Conservation (phyloP, 2,888 invertebrate genomes). For the Cerastis leucographa region DNA sequence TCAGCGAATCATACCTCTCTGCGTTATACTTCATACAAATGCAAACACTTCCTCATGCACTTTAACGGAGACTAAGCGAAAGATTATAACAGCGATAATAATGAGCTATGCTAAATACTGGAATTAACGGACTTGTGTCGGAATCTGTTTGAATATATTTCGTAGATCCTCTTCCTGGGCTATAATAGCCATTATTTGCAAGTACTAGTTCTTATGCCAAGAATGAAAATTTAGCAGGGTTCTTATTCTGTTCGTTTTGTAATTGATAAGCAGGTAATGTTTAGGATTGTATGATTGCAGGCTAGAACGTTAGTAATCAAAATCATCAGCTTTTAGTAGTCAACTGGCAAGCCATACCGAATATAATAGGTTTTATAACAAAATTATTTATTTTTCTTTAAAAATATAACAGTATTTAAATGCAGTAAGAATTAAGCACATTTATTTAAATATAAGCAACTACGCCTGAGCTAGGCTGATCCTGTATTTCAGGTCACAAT, state of each 20-base stretch:
- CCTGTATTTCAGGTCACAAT: too few species aligned
- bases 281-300: background rate
- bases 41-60: conserved; percentile 41
- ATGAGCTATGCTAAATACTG: conserved; percentile 50
- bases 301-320: background rate
- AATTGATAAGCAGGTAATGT: background rate
- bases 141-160: conserved; percentile 49
- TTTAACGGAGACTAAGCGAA: conserved; percentile 35
- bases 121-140: conserved; percentile 32
- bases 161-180: conserved; percentile 10
- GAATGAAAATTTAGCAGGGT: background rate
- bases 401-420: too few species aligned
- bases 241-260: background rate
- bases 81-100: conserved; percentile 47
- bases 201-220: conserved; percentile 6
- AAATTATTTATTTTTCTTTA: too few species aligned
- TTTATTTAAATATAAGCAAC: too few species aligned
- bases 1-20: too few species aligned
- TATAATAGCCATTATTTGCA: conserved; percentile 11
- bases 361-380: background rate
- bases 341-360: background rate
- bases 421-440: too few species aligned
- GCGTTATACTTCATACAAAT: too few species aligned
- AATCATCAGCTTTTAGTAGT: background rate
- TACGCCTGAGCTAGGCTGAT: too few species aligned